Evolutionary conservation across 2,113 vertebrate genomes (phyloP).

Genomic region (Rhagologus leucostigma): DNA sequence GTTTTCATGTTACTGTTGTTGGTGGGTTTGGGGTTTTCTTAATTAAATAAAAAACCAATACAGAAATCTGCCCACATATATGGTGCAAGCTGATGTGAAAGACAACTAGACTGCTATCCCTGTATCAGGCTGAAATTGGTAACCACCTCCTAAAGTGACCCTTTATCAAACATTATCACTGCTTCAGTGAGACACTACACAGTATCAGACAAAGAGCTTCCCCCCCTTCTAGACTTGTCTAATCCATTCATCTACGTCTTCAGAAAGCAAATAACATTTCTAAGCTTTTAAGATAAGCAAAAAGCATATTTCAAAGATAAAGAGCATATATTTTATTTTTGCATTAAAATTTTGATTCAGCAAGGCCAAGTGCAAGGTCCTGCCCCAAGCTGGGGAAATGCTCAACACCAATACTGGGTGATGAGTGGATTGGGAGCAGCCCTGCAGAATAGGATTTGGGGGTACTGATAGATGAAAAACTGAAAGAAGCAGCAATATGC

Average conservation of each 20-base stretch:
- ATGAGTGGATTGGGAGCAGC: not conserved
- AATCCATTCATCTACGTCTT: not conserved
- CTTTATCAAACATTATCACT: not conserved
- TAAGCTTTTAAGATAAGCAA: not conserved
- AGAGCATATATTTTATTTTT: not conserved
- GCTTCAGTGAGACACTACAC: not conserved
- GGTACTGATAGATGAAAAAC: not conserved
- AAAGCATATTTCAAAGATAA: not conserved
- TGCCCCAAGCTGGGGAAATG: fast-evolving
- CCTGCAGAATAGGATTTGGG: not conserved
- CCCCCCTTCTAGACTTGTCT: not conserved
- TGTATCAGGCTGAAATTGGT: not conserved
- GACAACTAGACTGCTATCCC: not conserved
- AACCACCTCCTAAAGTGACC: not conserved
- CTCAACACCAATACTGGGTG: not conserved
- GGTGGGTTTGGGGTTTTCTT: not conserved
- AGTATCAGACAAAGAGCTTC: not conserved
- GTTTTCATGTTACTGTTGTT: not conserved
- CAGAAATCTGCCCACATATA: not conserved
- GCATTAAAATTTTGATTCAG: not conserved
- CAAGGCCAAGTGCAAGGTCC: not conserved
- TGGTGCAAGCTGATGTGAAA: not conserved
- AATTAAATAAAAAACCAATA: not conserved
- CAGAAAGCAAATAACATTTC: not conserved
- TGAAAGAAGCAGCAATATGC: not conserved